Evolutionary conservation across 2,888 invertebrate genomes (phyloP).

Genomic region (Caenorhabditis macrosperma): DNA sequence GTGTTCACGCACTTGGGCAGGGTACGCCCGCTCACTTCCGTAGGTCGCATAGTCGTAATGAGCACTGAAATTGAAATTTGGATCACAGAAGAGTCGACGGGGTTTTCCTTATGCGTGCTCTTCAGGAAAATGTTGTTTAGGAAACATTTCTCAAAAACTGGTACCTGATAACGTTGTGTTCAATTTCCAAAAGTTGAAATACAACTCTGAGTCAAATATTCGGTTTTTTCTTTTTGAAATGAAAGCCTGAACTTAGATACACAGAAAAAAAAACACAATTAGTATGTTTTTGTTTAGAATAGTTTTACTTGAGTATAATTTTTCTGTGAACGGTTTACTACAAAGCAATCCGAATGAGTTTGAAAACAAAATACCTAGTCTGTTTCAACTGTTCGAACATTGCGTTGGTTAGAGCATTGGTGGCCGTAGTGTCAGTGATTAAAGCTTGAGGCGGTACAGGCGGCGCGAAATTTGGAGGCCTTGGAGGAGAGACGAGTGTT

Average conservation of each 20-base stretch:
- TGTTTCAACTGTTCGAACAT: constrained; percentile 55
- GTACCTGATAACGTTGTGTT: too few relatives aligned
- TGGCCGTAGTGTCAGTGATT: constrained; percentile 44
- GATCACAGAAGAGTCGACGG: neutral
- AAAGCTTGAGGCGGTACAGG: constrained; percentile 59
- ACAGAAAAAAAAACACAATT: too few relatives aligned
- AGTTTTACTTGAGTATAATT: too few relatives aligned
- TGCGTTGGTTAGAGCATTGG: constrained; percentile 58
- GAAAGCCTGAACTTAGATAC: too few relatives aligned
- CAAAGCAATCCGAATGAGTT: neutral
- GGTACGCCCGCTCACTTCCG: constrained; percentile 35
- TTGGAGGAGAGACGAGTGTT: constrained; percentile 49
- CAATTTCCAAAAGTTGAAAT: too few relatives aligned
- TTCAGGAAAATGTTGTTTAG: too few relatives aligned
- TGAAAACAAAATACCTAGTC: constrained; percentile 30
- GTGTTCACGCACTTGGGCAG: constrained; percentile 1
- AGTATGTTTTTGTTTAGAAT: too few relatives aligned
- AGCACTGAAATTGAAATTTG: constrained; percentile 8
- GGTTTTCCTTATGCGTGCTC: neutral
- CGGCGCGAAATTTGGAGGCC: constrained; percentile 60
- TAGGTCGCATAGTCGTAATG: constrained; percentile 41
- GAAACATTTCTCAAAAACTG: too few relatives aligned
- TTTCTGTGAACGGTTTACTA: too few relatives aligned
- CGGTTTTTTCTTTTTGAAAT: too few relatives aligned
- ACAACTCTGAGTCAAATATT: too few relatives aligned